Conservation (phyloP, 2,888 invertebrate species). For the Sepioteuthis lessoniana region DNA sequence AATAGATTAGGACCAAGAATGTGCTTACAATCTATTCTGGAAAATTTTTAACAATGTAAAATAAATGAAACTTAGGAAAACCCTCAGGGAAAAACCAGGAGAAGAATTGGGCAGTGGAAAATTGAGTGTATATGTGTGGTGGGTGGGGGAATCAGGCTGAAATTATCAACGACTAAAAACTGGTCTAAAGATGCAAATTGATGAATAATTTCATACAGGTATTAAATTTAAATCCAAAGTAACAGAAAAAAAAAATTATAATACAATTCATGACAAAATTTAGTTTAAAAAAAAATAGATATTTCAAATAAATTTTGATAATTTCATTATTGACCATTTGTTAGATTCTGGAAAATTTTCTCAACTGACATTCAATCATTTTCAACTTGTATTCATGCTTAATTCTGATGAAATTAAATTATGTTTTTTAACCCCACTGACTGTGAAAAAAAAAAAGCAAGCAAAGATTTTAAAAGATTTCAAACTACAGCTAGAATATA, state of each 20-base stretch:
- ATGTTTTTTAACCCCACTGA: no score
- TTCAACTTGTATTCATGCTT: not conserved
- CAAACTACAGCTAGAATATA: not conserved
- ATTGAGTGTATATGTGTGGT: no score
- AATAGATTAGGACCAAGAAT: not conserved
- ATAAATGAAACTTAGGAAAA: not conserved
- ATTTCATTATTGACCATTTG: not conserved
- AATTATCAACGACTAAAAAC: not conserved
- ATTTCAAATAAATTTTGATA: not conserved
- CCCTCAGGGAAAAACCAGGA: not conserved
- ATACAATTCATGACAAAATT: not conserved
- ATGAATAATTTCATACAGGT: not conserved
- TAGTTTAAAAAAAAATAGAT: not conserved
- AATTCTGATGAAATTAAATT: not conserved
- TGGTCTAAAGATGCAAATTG: not conserved
- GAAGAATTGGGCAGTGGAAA: not conserved
- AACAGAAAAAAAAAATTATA: not conserved
- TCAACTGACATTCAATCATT: not conserved
- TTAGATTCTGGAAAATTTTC: not conserved
- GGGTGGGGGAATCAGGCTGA: not conserved
- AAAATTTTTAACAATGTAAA: not conserved
- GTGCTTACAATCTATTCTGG: not conserved
- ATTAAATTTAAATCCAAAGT: not conserved
- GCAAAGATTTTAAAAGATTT: not conserved
- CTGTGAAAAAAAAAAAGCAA: no score